Evolutionary conservation across 2,113 vertebrate genomes (phyloP), one percentile per base, ranked within the genome.

Genomic region (Gopherus evgoodei): DNA sequence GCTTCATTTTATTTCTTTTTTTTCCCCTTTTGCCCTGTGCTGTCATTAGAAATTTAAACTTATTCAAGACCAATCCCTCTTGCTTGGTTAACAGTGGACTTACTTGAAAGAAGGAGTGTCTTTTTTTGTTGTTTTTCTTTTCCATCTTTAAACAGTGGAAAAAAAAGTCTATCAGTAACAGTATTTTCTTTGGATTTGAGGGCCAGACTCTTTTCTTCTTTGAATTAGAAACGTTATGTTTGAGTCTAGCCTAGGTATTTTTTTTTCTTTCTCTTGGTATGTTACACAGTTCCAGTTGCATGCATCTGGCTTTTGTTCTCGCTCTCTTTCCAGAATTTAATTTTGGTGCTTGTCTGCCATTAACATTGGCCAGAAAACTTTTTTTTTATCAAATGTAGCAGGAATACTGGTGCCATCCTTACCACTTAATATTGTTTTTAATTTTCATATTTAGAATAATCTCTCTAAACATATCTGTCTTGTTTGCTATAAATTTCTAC

Each of bases 1-100:
- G 95, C 94, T 97, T 95, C 92, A 82, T 97, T 93, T 95, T 85
- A 93, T 94, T 91, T 52, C 47, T 86, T 90, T 54, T 53, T 93
- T 88, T 92, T 95, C 96, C 91, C 95, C 93, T 91, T 94, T 94
- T 95, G 82, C 91, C 81, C 83, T 93, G 90, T 92, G 96, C 97
- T 98, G 96, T 98, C 97, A 97, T 98, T 95, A 97, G 96, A 97
- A 97, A 96, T 97, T 96, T 95, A 93, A 97, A 79, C 91, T 95
- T 96, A 95, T 95, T 1, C 10, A 91, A 94, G 97, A 89, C 86
- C 83, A 3, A 97, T 86, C 92, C 54, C 81, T 86, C 1, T 94
- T 84, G 94, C 84, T 89, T 78, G 90, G 62, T 12, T 91, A 97
- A 86, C 72, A 21, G 84, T 50, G 79, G 90, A 88, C 75, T 1